phyloP scores from a whole-genome alignment of 2,113 vertebrate species.

The Gallinago jamesoni region DNA sequence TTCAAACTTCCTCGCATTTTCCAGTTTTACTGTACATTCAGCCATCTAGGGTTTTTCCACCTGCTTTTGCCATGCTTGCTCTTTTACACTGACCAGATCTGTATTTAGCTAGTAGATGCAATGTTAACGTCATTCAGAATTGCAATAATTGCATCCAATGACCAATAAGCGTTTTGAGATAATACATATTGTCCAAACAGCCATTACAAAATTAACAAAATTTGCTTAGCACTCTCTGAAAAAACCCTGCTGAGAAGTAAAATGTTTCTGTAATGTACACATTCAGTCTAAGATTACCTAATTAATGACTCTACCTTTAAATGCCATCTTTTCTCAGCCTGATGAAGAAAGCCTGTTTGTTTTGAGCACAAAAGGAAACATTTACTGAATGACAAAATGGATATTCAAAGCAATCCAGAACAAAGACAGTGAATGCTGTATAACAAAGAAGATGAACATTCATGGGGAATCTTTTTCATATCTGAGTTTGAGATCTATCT shows the following conservation, averaged over 20 bases:
- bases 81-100: not conserved
- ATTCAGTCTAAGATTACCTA: not conserved
- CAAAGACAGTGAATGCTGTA: not conserved
- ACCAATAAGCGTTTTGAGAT: not conserved
- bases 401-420: constrained; percentile 10
- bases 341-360: not conserved
- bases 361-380: constrained; percentile 27
- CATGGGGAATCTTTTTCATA: not conserved
- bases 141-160: not conserved
- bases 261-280: not conserved
- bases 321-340: not conserved
- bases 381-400: constrained; percentile 27
- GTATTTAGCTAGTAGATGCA: not conserved
- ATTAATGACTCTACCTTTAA: constrained; percentile 29
- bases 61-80: not conserved
- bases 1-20: not conserved
- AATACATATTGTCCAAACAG: not conserved
- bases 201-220: not conserved
- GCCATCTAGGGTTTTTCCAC: not conserved
- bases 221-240: not conserved
- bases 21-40: not conserved
- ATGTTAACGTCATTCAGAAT: not conserved
- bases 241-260: not conserved
- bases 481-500: not conserved
- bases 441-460: not conserved